phyloP scores from a whole-genome alignment of 2,113 vertebrate genomes.

The Paedocypris sp. region DNA sequence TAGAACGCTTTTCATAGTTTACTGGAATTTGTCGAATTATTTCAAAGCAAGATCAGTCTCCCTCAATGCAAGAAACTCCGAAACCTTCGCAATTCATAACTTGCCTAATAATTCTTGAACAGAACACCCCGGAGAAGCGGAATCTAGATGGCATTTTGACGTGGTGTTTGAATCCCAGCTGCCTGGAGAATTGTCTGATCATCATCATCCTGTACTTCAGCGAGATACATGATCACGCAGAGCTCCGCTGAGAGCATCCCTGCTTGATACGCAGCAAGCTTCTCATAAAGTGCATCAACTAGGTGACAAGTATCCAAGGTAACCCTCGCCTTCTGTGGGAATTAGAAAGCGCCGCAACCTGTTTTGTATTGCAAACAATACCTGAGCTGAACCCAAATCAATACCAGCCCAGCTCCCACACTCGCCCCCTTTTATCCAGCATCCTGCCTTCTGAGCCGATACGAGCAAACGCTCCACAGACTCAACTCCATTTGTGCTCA shows the following conservation, averaged over 20 bases:
- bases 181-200: background rate
- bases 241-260: background rate
- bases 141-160: too few relatives aligned
- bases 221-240: background rate
- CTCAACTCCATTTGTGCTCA: background rate
- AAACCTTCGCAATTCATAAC: too few relatives aligned
- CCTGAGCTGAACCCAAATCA: conserved; percentile 13
- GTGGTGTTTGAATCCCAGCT: background rate
- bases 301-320: conserved; percentile 10
- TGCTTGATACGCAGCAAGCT: background rate
- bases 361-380: conserved; percentile 11
- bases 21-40: too few relatives aligned
- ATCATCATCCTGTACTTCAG: background rate
- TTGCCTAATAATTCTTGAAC: background rate
- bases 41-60: too few relatives aligned
- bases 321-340: background rate
- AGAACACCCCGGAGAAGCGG: too few relatives aligned
- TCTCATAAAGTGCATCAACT: background rate
- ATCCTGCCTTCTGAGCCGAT: background rate
- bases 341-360: background rate
- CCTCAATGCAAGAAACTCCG: too few relatives aligned
- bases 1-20: too few relatives aligned
- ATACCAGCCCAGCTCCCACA: background rate
- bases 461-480: background rate
- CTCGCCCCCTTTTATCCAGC: conserved; percentile 1